Base-by-base conservation (phyloP, 1,140 invertebrate genomes). In the Lethrus apterus region DNA sequence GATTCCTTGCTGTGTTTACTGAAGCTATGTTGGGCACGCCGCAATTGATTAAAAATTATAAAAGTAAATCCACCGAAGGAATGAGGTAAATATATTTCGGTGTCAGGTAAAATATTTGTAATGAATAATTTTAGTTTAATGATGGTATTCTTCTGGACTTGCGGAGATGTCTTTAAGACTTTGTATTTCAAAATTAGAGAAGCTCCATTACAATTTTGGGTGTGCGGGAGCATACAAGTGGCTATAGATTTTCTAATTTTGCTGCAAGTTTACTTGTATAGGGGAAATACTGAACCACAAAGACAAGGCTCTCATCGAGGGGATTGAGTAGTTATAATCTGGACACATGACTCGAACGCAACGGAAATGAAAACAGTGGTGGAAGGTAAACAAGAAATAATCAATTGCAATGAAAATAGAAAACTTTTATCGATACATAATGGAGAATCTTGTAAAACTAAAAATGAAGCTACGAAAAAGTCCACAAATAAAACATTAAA, bases 91-190 rank as follows among this genome's bases (percentile, higher is more conserved):
- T 54, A 4, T 8, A 8, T 8, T 5, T 33, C 9, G 31, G 13
- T 33, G 5, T n/a, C n/a, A n/a, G n/a, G n/a, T 33, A 33, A 5
- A 26, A 26, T 26, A 26, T 26, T n/a, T 32, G 7, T 32, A 32
- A 8, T 32, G 13, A 32, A 13, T 13, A 8, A 32, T 13, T 32
- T 61, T 68, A 89, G 84, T 66, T 70, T 88, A 48, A 76, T 79
- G 50, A 99, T 98, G 95, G 95, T 99, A 24, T 70, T 88, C 13
- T 90, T 98, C 83, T 99, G 96, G 96, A 90, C 91, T 7, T 76
- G 80, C 53, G 86, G 87, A 55, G 96, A 99, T 75, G 71, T 94
- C 30, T 98, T 96, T 67, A 99, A 99, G 73, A 99, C 95, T 50
- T 77, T 81, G 40, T 99, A 99, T 67, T 99, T 98, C 70, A 75